A percentile compares a stretch with the other conserved stretches of the same genome.
Evolutionary conservation across 2,113 vertebrate species (phyloP).

Genomic region (Gallinago undulata): DNA sequence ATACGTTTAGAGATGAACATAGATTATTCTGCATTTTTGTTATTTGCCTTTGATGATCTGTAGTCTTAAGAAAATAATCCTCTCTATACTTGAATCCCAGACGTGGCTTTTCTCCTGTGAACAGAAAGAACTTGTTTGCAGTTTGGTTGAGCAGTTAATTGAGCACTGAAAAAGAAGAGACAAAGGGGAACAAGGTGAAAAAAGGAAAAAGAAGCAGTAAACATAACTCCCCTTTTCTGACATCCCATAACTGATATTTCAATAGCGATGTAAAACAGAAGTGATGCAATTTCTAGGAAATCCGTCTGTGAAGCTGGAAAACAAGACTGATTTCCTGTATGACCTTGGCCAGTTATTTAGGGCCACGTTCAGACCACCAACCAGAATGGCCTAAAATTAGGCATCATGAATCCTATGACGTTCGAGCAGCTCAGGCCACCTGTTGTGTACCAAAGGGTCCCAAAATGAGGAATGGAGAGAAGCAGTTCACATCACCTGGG

Average conservation of each 20-base stretch:
- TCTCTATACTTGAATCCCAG: background rate
- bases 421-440: background rate
- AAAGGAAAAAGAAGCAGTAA: background rate
- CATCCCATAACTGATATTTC: background rate
- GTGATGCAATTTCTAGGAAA: conserved; percentile 20
- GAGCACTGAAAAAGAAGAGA: background rate
- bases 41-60: background rate
- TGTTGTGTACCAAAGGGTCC: background rate
- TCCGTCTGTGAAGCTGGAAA: background rate
- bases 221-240: background rate
- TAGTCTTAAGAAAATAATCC: conserved; percentile 18
- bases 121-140: background rate
- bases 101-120: background rate
- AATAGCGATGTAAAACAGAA: background rate
- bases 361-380: background rate
- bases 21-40: background rate
- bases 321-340: background rate
- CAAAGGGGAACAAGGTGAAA: background rate
- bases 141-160: background rate
- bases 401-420: background rate
- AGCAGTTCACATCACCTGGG: background rate
- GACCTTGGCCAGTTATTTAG: background rate
- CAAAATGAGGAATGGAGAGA: background rate
- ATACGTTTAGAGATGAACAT: background rate
- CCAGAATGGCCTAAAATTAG: background rate